Conservation (phyloP, 2,113 vertebrate genomes). For the Phoxinus phoxinus region DNA sequence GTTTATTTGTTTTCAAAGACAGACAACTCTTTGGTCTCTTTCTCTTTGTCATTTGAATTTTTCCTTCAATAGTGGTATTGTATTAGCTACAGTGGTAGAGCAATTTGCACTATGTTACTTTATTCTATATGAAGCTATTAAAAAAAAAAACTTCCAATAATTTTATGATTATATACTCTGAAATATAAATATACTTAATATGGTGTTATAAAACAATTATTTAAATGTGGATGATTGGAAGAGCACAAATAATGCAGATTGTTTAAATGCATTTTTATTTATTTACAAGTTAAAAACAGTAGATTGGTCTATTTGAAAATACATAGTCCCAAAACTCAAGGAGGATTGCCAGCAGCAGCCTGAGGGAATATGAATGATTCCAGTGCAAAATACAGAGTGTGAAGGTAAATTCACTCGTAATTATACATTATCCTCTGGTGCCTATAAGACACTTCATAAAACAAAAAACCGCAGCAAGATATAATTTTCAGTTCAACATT, state of each 20-base stretch:
- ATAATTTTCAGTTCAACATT: background rate
- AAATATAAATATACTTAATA: background rate
- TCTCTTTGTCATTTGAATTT: background rate
- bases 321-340: slow-evolving; percentile 18
- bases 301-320: slow-evolving; percentile 8
- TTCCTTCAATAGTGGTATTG: background rate
- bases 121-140: background rate
- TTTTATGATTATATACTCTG: no score
- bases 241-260: background rate
- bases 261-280: background rate
- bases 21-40: background rate
- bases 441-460: slow-evolving; percentile 40
- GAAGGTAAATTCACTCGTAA: background rate
- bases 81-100: background rate
- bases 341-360: background rate
- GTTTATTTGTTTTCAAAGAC: background rate
- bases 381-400: slow-evolving; percentile 32
- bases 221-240: background rate
- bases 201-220: background rate
- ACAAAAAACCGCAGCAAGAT: background rate
- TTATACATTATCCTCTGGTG: slow-evolving; percentile 51
- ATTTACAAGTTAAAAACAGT: slow-evolving; percentile 25
- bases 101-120: background rate
- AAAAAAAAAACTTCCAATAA: background rate
- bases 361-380: slow-evolving; percentile 17